These are phyloP conservation scores for Psilopogon haemacephalus DNA, from an alignment of 2,113 vertebrate genomes.

Conservation along the genomic window DNA sequence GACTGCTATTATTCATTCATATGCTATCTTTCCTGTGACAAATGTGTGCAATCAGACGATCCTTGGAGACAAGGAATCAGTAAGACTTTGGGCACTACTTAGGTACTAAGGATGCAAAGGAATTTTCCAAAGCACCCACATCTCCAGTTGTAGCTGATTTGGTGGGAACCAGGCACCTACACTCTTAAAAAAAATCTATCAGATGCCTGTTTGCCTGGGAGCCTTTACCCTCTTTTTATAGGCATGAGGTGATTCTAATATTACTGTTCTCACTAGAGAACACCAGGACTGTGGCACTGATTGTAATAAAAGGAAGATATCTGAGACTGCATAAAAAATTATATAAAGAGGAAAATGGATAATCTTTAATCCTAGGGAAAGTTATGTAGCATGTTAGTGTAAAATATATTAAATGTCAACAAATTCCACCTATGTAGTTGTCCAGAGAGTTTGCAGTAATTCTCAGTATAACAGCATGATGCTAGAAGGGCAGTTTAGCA, in stretches of 20 bases:
- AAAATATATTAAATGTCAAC: background rate
- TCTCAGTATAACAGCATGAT: background rate
- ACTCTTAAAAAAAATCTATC: background rate
- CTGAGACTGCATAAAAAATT: background rate
- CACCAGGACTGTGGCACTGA: background rate
- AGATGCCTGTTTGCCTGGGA: background rate
- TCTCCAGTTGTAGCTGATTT: background rate
- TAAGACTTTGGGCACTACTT: background rate
- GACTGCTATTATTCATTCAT: constrained; percentile 26
- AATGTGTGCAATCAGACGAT: background rate
- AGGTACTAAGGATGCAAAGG: background rate
- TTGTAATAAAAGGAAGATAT: background rate
- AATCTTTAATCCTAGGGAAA: background rate
- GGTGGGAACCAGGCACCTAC: background rate
- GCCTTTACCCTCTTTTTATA: background rate
- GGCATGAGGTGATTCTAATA: background rate
- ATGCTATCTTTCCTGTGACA: background rate
- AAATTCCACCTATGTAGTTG: background rate
- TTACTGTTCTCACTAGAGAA: background rate
- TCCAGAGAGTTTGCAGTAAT: background rate
- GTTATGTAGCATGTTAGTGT: background rate
- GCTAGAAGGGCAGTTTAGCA: background rate
- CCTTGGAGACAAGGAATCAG: background rate
- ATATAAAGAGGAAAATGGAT: background rate
- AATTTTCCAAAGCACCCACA: background rate